phyloP scores from a whole-genome alignment of 2,888 invertebrate species.

The Mechanitis messenoides region DNA sequence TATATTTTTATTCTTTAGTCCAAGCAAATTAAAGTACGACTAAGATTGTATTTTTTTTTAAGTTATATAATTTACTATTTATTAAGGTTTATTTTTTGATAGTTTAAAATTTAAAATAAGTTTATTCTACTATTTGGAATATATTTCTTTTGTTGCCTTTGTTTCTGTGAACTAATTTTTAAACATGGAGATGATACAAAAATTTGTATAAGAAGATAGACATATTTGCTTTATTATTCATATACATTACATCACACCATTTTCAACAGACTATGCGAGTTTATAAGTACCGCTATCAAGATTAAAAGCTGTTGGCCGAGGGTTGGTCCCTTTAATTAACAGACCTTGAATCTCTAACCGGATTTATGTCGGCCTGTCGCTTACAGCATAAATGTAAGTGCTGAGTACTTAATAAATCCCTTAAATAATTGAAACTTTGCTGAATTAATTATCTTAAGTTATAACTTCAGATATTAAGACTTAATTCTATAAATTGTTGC shows the following conservation, averaged over 20 bases:
- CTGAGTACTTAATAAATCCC: slow-evolving; percentile 23
- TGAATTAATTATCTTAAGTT: slow-evolving; percentile 14
- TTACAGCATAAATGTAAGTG: slow-evolving; percentile 36
- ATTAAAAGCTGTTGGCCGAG: slow-evolving; percentile 52
- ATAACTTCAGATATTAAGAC: slow-evolving; percentile 4
- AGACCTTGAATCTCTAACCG: slow-evolving; percentile 46
- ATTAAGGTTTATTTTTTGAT: no score
- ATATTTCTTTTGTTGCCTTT: no score
- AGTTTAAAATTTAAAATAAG: no score
- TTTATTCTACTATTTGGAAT: no score
- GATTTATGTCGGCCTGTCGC: slow-evolving; percentile 51
- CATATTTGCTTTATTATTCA: background rate
- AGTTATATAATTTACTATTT: no score
- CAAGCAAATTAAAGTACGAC: no score
- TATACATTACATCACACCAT: slow-evolving; percentile 5
- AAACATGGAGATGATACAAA: no score
- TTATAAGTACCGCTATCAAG: slow-evolving; percentile 55
- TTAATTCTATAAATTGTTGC: background rate
- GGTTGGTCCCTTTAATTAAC: slow-evolving; percentile 58
- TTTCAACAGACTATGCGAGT: slow-evolving; percentile 42
- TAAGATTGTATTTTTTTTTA: no score
- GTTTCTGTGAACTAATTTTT: no score
- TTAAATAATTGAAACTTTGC: slow-evolving; percentile 16
- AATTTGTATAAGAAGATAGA: no score
- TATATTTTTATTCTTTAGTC: no score